Conservation (phyloP, 2,113 vertebrate species). For the Tringa solitaria region DNA sequence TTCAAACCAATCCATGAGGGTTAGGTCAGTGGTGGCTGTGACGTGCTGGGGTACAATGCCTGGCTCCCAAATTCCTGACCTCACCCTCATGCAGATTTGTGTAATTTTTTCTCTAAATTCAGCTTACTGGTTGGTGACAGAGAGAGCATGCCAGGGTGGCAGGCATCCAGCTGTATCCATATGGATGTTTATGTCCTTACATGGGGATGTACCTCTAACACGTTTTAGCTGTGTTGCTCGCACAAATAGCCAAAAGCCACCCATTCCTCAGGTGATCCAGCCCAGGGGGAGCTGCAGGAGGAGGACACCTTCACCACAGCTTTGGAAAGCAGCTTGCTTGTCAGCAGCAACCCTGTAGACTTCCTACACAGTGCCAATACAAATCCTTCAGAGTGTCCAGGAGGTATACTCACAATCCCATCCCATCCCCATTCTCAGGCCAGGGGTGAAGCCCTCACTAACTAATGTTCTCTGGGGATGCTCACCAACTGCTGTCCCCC, state of each 20-base stretch:
- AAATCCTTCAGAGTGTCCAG: background rate
- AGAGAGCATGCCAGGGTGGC: background rate
- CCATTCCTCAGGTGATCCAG: background rate
- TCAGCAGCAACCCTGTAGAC: background rate
- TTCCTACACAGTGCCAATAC: background rate
- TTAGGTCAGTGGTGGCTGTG: background rate
- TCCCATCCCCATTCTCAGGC: background rate
- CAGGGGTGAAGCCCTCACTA: background rate
- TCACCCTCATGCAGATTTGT: background rate
- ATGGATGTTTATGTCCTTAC: accelerated
- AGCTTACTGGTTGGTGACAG: background rate
- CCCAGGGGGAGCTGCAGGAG: background rate
- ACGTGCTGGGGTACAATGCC: background rate
- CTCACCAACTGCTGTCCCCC: background rate
- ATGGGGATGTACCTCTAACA: background rate
- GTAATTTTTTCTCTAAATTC: background rate
- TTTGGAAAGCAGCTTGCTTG: background rate
- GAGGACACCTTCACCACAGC: background rate
- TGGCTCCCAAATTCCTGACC: background rate
- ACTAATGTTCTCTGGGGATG: background rate
- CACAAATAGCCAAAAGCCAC: background rate
- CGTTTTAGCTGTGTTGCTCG: background rate
- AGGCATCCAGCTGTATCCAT: background rate
- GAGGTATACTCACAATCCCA: background rate
- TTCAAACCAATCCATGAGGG: background rate